Base-by-base conservation (phyloP, 2,888 invertebrate genomes). In the Biston betularia region DNA sequence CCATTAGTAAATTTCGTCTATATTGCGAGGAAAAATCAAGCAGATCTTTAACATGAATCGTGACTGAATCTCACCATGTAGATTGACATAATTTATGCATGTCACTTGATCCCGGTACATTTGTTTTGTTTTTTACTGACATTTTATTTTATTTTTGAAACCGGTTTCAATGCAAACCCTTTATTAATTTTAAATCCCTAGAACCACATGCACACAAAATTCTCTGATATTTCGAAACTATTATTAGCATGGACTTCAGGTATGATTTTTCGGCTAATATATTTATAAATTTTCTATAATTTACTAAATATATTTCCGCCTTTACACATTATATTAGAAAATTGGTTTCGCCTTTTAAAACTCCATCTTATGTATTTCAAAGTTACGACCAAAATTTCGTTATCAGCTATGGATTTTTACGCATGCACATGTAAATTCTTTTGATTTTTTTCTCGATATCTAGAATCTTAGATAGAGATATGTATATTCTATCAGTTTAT, bases 31-130 rank as follows among this genome's bases (percentile, higher is more conserved):
- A 48, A 53, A 64, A 57, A 14, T 45, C 35, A 57, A 24, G 55
- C 44, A 64, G 33, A 50, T 34, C 12, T 62, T 53, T 33, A 44
- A 53, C 33, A 44, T 14, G 7, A 60, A 44, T 44, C 12, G 15
- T 35, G n/a, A 46, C 33, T 53, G 45, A 53, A 45, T 35, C 11
- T 34, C 33, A 38, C 8, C 40, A 34, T 24, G 11, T 46, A 40
- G 12, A 53, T 48, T 48, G 46, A 50, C 14, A 50, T 38, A n/a
- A 48, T 14, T n/a, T 24, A 48, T 52, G 63, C 63, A 63, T 63
- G 63, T 42, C 48, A 34, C 33, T 63, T 49, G 55, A 53, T 60
- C 54, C 40, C 34, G 53, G 45, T 46, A 45, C 8, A 24, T 35
- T 48, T 45, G 15, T 15, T 54, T 54, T 0, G 42, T 3, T 24